A percentile compares a stretch with the other conserved stretches of the same genome.
phyloP scores from a whole-genome alignment of 2,113 vertebrate genomes.

The Psilopsiagon aurifrons region DNA sequence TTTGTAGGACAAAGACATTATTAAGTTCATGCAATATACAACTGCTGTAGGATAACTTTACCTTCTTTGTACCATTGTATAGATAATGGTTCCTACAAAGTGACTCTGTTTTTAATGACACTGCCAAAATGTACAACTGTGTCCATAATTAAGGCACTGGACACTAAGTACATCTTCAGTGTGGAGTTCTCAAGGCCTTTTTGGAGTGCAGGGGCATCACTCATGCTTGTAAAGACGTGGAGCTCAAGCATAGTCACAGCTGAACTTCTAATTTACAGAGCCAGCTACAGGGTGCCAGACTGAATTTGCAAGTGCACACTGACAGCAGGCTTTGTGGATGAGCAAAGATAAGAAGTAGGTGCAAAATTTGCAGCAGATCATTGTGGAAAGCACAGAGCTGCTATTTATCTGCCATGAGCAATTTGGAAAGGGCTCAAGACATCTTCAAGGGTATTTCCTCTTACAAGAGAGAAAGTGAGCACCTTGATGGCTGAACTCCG shows the following conservation, averaged over 20 bases:
- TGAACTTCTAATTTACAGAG: too few species aligned
- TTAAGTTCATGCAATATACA: background rate
- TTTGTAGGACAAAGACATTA: background rate
- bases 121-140: background rate
- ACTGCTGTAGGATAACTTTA: background rate
- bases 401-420: background rate
- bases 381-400: background rate
- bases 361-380: constrained; percentile 12
- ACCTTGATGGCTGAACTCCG: background rate
- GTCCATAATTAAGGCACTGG: background rate
- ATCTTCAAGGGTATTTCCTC: constrained; percentile 18
- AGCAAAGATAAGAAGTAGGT: background rate
- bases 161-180: background rate
- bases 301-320: background rate
- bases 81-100: background rate
- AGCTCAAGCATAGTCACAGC: background rate
- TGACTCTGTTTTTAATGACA: background rate
- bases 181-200: background rate
- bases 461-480: background rate
- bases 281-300: background rate
- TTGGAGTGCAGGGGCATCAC: background rate
- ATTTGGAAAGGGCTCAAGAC: background rate
- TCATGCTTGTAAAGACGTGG: background rate
- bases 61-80: background rate
- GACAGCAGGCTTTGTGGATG: background rate